Conservation (phyloP, 53 echinoderm and acorn worm species). For the Paracentrotus lividus region DNA sequence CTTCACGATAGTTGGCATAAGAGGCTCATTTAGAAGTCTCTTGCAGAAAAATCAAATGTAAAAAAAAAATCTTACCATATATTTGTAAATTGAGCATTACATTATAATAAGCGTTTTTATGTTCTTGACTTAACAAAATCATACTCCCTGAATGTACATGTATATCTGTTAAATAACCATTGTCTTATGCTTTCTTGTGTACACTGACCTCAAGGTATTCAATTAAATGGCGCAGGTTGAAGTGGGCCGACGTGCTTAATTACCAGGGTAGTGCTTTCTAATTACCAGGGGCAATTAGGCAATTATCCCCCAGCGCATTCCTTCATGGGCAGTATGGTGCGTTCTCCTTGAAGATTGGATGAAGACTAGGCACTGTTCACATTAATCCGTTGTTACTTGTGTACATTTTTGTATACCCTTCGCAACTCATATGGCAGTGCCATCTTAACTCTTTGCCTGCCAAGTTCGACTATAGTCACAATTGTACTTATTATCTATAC, state of each 20-base stretch:
- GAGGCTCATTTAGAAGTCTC: background rate
- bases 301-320: slow-evolving; percentile 36
- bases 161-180: background rate
- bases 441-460: too few relatives aligned
- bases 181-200: background rate
- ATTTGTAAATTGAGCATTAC: background rate
- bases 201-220: slow-evolving; percentile 13
- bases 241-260: slow-evolving; percentile 21
- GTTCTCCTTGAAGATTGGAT: background rate
- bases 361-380: background rate
- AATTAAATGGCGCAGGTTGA: background rate
- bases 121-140: background rate
- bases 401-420: too few relatives aligned
- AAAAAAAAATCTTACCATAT: background rate
- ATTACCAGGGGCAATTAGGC: slow-evolving; percentile 30
- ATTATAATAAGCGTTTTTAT: too few relatives aligned
- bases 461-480: too few relatives aligned
- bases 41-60: background rate
- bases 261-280: background rate
- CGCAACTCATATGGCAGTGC: too few relatives aligned
- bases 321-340: background rate
- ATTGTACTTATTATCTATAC: too few relatives aligned
- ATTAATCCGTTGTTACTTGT: background rate
- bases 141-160: background rate
- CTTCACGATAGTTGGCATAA: background rate